These are phyloP conservation scores for Dipodomys ordii DNA, from an alignment of 2,113 vertebrate species.

Conservation along the genomic window DNA sequence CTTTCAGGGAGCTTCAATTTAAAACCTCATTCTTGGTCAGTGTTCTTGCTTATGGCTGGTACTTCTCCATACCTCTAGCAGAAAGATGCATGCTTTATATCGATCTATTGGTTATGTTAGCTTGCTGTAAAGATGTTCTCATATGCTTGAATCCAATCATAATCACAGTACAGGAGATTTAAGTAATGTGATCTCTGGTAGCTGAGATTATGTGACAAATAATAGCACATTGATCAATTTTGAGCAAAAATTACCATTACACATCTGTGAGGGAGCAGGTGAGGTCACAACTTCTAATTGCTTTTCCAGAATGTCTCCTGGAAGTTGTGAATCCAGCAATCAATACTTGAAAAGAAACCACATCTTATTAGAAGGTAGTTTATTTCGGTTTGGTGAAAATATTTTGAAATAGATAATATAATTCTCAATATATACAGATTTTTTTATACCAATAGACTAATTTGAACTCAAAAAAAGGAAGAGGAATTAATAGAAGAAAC, in stretches of 20 bases:
- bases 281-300: not conserved
- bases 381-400: not conserved
- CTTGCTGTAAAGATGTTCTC: not conserved
- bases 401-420: constrained; percentile 10
- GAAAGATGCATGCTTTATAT: too few relatives aligned
- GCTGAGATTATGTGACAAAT: not conserved
- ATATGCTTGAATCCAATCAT: not conserved
- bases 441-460: not conserved
- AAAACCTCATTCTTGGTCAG: too few relatives aligned
- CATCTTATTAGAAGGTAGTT: not conserved
- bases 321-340: not conserved
- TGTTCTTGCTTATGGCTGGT: too few relatives aligned
- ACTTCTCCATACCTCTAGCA: too few relatives aligned
- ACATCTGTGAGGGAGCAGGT: not conserved
- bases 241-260: not conserved
- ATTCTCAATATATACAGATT: not conserved
- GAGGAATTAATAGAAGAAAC: not conserved
- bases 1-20: too few relatives aligned
- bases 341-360: not conserved
- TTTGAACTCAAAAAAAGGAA: not conserved
- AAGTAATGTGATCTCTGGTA: not conserved
- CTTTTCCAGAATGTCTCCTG: not conserved
- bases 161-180: not conserved
- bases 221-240: not conserved
- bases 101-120: not conserved